Evolutionary conservation across 2,888 invertebrate genomes (phyloP).

Genomic region (Philhelius pedissequus): DNA sequence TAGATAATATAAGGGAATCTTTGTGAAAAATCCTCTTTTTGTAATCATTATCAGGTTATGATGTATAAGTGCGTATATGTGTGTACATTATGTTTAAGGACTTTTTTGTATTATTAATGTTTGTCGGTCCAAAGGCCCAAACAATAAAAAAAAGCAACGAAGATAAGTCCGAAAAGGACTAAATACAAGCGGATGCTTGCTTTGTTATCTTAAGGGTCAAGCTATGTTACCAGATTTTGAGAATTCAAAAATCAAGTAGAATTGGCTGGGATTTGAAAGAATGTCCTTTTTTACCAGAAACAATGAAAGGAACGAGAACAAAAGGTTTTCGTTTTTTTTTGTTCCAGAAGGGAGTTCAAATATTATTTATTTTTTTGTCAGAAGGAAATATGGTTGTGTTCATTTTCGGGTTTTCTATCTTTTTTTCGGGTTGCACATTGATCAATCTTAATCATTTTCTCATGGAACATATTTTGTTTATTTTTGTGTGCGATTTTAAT

Average conservation of each 20-base stretch:
- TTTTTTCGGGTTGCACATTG: background rate
- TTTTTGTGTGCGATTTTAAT: background rate
- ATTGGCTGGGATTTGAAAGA: conserved; percentile 6
- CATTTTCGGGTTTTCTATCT: background rate
- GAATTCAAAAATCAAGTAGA: conserved; percentile 8
- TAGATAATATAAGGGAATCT: background rate
- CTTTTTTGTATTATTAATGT: conserved; percentile 19
- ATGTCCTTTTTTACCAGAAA: conserved; percentile 33
- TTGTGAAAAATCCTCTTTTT: background rate
- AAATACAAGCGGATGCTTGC: conserved; percentile 31
- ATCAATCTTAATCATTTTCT: background rate
- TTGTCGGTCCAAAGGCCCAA: background rate
- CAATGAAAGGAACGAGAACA: conserved; percentile 59
- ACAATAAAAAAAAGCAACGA: background rate
- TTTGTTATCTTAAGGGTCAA: conserved; percentile 55
- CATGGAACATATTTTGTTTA: background rate
- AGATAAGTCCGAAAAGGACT: conserved; percentile 13
- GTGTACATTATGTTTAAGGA: background rate
- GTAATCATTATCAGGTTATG: background rate
- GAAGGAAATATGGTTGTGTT: background rate
- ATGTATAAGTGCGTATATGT: background rate
- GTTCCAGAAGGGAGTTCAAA: background rate
- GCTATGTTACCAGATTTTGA: conserved; percentile 21
- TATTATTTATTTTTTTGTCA: background rate
- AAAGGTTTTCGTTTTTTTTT: conserved; percentile 19